Evolutionary conservation across 2,888 invertebrate genomes (phyloP), one percentile per base, ranked within the genome.

Genomic region (Mallateleia sp.): DNA sequence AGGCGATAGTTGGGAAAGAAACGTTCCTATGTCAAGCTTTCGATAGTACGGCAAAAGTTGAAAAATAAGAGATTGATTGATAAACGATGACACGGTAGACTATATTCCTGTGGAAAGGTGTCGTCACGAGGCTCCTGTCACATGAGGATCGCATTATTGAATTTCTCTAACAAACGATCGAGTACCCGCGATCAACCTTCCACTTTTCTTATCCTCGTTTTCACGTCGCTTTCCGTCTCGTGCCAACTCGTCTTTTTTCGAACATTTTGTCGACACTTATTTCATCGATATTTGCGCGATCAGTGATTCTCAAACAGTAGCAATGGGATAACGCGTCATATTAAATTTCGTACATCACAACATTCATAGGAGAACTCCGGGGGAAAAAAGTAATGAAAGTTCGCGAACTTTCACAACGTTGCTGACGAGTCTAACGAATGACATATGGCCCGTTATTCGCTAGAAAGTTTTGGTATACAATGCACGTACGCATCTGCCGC

Each of bases 111-210:
- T 82, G 89, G 88, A 83, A 74, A 72, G 84, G 87, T 87, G 85
- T 79, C 87, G 82, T 86, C 82, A 87, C 84, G 81, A 82, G 75
- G 75, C 79, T 87, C 64, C 91, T 90, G 91, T 92, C 92, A 92
- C 78, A 89, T 89, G 89, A 88, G 86, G 90, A 89, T 92, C 89
- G 91, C 89, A 92, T 92, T 92, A 92, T 92, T 92, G 92, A 92
- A 92, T 93, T 92, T 92, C 89, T 92, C 90, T 92, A 92, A 92
- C 91, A 92, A 92, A 92, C 91, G 92, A 92, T 92, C 91, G 90
- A 90, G 90, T 90, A 86, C 85, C 80, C 81, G 78, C 79, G 78
- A 85, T 77, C 79, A 81, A 75, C 52, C 78, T 77, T 79, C 71
- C 54, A 58, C 69, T 71, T 74, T 77, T 81, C 64, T 82, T 84